Evolutionary conservation across 2,113 vertebrate species (phyloP), one percentile per base, ranked within the genome.

Genomic region (Centropus unirufus): DNA sequence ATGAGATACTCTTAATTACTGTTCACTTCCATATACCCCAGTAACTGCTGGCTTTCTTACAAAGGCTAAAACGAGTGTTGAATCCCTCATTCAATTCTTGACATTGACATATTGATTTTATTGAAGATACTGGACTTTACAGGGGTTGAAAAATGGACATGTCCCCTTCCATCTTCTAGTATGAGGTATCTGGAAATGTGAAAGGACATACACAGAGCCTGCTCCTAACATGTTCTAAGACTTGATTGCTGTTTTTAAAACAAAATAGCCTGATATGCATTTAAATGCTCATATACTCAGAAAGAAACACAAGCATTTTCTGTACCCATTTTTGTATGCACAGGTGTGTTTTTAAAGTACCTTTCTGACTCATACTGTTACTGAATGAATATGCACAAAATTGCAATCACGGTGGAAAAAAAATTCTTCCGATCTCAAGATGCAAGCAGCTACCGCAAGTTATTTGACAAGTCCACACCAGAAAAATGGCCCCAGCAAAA

Each of bases 321-420:
- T 92, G 46, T 42, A 74, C 30, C 8, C 6, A 4, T 69, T 49
- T 92, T n/a, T 40, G 39, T 9, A 32, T 30, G 18, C 74, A 67
- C 74, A 92, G 89, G 77, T 94, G 84, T 63, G 23, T 80, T 42
- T 88, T 42, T 80, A 34, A 83, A 91, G 59, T 58, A 91, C 75
- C 78, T 17, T 49, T 63, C 39, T 90, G 83, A 89, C 72, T 96
- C 83, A 83, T 4, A 6, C 16, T 64, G 42, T n/a, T 74, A 39
- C 64, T n/a, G 32, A 76, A 86, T 67, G 57, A 91, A 80, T 52
- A 68, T 30, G 44, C 40, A 75, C 46, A 57, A 49, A 92, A 88
- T 59, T 11, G 52, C 83, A 49, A 34, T 46, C 83, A 42, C 59
- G 77, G 91, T 18, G n/a, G 78, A 63, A 91, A 39, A 49, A 79